phyloP scores from a whole-genome alignment of 2,888 invertebrate species.

The Harmothoe impar region DNA sequence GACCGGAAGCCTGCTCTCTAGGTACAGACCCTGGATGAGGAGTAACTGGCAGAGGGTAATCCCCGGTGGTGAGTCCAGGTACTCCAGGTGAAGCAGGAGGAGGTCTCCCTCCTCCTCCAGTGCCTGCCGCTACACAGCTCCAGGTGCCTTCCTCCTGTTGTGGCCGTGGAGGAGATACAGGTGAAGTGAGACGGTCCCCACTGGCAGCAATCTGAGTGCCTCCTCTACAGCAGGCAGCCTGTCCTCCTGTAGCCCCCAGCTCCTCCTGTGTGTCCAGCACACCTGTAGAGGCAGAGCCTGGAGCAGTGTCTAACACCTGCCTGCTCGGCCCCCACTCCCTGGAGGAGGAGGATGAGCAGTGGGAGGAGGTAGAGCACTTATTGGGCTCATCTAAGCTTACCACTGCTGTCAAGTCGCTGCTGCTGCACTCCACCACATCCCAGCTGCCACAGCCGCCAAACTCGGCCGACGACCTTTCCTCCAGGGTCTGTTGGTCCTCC shows the following conservation, averaged over 20 bases:
- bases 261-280: background rate
- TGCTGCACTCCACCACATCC: background rate
- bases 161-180: no score
- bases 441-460: background rate
- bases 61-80: no score
- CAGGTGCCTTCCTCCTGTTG: no score
- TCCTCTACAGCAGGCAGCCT: no score
- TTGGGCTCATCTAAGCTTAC: background rate
- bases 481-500: background rate
- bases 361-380: background rate
- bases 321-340: background rate
- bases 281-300: background rate
- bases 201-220: no score
- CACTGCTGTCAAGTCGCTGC: background rate
- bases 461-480: background rate
- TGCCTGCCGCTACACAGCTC: no score
- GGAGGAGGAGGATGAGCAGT: background rate
- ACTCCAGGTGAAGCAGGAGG: no score
- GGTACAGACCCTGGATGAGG: no score
- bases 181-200: no score
- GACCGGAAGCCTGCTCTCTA: no score
- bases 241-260: background rate
- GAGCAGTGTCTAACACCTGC: slow-evolving; percentile 9
- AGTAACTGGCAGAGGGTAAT: no score
- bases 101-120: no score